A percentile compares a stretch with the other conserved stretches of the same genome.
Evolutionary conservation across 2,113 vertebrate genomes (phyloP).

Genomic region (Xiphophorus maculatus): DNA sequence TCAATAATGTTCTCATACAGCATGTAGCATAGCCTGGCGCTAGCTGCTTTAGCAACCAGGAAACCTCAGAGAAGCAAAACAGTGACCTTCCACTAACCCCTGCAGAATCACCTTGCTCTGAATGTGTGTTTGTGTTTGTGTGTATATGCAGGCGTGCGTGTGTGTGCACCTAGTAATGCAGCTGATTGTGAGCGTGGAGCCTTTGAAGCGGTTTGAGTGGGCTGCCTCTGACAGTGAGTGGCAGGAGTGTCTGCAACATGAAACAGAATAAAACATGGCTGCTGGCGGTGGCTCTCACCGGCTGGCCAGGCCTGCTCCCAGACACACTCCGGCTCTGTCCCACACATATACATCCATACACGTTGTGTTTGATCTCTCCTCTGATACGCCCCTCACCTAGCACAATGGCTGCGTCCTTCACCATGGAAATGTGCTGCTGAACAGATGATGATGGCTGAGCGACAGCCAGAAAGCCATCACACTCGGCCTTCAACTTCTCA

Average conservation of each 20-base stretch:
- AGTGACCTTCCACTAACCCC: constrained; percentile 52
- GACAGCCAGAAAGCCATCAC: constrained; percentile 55
- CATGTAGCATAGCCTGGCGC: neutral
- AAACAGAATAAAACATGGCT: constrained; percentile 84
- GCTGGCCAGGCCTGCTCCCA: constrained; percentile 59
- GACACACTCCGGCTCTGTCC: constrained; percentile 26
- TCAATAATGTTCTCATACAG: too few species aligned
- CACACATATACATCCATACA: constrained; percentile 4
- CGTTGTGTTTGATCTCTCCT: constrained; percentile 57
- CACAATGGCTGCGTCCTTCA: constrained; percentile 52
- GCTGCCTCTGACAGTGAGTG: constrained; percentile 78
- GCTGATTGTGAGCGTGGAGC: constrained; percentile 54
- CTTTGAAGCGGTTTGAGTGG: constrained; percentile 76
- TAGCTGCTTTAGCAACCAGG: neutral
- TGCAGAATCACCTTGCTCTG: constrained; percentile 40
- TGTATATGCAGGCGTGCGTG: constrained; percentile 30
- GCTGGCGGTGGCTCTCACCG: constrained; percentile 63
- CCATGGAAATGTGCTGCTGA: constrained; percentile 35
- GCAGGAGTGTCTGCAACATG: constrained; percentile 76
- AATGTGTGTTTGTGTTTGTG: constrained; percentile 21
- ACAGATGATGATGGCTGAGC: constrained; percentile 54
- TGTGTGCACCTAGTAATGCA: constrained; percentile 62
- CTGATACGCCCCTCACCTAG: constrained; percentile 52
- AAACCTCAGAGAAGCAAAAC: constrained; percentile 19
- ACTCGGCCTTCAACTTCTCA: constrained; percentile 65